phyloP scores from a whole-genome alignment of 1,140 invertebrate genomes.

The Drosophila willistoni region DNA sequence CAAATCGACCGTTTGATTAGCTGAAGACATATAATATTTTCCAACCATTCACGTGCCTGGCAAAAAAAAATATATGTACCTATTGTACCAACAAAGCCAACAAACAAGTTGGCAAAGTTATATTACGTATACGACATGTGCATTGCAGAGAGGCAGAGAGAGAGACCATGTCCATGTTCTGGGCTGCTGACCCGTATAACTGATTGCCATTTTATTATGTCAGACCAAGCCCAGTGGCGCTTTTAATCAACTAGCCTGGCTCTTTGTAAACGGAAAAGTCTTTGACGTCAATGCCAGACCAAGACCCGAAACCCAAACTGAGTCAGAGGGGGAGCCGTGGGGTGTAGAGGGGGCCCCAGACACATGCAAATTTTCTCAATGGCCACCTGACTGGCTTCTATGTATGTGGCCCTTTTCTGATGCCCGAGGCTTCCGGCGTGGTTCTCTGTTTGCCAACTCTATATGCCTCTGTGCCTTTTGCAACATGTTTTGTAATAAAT shows the following conservation, averaged over 20 bases:
- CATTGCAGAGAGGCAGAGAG: not conserved
- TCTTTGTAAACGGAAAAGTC: conserved; percentile 11
- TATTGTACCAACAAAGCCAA: not conserved
- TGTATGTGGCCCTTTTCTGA: not conserved
- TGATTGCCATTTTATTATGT: conserved; percentile 31
- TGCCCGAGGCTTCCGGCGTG: not conserved
- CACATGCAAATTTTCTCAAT: conserved; percentile 36
- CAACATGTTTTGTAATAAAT: conserved; percentile 13
- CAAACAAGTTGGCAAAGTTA: conserved; percentile 14
- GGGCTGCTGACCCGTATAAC: conserved; percentile 23
- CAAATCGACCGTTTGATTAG: conserved; percentile 57
- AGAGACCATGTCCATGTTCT: not conserved
- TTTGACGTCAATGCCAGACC: conserved; percentile 37
- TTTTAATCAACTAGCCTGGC: conserved; percentile 42
- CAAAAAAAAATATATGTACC: too few species aligned
- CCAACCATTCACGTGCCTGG: conserved; percentile 35
- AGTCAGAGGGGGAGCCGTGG: too few species aligned
- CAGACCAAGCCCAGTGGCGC: conserved; percentile 31
- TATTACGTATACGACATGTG: conserved; percentile 45
- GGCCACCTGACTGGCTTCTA: conserved; percentile 9
- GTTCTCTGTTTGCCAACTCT: not conserved
- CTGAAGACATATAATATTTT: conserved; percentile 27
- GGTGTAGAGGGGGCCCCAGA: not conserved
- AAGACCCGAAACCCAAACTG: not conserved
- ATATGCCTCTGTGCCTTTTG: not conserved